Percentiles rank a stretch among this genome's conserved stretches.
Evolutionary conservation across 2,888 invertebrate genomes (phyloP).

Genomic region (Thymelicus sylvestris): DNA sequence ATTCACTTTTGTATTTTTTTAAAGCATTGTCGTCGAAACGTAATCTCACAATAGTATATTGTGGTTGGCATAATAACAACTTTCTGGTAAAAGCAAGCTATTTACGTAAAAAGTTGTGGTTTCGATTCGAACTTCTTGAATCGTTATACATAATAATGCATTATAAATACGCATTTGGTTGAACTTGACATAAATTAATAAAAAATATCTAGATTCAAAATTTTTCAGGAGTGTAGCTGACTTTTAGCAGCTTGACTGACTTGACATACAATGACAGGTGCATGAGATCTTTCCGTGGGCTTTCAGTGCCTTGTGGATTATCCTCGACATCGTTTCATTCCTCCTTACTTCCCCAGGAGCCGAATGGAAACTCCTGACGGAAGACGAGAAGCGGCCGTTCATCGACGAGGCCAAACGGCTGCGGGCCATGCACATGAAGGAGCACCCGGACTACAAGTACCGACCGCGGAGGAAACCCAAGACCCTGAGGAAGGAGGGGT

Average conservation of each 20-base stretch:
- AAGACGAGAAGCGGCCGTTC: constrained; percentile 98
- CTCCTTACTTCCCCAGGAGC: constrained; percentile 85
- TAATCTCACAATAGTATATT: constrained; percentile 6
- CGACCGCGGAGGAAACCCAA: constrained; percentile 95
- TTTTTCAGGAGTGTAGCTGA: no score
- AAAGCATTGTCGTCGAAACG: constrained; percentile 4
- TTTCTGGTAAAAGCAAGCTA: background rate
- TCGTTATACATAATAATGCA: no score
- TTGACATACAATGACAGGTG: no score
- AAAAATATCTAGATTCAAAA: no score
- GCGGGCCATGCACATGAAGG: constrained; percentile 97
- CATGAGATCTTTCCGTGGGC: no score
- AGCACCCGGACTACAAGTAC: constrained; percentile 98
- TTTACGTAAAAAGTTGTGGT: no score
- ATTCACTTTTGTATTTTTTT: constrained; percentile 24
- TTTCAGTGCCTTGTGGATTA: no score
- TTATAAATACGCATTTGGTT: background rate
- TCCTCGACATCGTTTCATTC: background rate
- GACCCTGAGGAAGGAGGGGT: constrained; percentile 94
- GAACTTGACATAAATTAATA: no score
- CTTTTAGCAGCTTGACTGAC: no score
- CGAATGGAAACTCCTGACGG: constrained; percentile 97
- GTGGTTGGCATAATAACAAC: background rate
- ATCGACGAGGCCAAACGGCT: constrained; percentile 98
- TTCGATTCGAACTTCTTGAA: no score